Base-by-base conservation (phyloP, 2,113 vertebrate genomes). In the Pholis gunnellus region DNA sequence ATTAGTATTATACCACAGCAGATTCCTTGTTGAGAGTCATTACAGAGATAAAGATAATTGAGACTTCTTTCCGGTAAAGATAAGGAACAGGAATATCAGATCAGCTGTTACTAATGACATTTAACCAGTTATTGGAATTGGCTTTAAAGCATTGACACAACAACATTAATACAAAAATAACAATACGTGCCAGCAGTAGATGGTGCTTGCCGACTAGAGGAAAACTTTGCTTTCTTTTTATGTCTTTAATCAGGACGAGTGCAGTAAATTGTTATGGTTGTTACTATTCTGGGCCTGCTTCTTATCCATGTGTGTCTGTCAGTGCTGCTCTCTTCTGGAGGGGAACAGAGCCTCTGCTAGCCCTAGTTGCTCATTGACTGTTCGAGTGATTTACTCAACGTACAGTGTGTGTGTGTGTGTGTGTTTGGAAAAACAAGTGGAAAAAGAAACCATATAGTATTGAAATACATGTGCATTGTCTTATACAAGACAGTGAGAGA, bases 221-320 rank as follows among this genome's bases (percentile, higher is more conserved):
- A 52, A 57, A 60, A 64, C 27, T 67, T 60, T 80, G 25, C 22
- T 56, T 74, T 65, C 64, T 78, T 69, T 65, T 34, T 6, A 36
- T 52, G 59, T 46, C 71, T 78, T 63, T 72, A 86, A 85, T 82
- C 72, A 50, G 61, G 22, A 75, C 40, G 42, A 60, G 56, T 46
- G 44, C 17, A 60, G 89, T 68, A 57, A 86, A 72, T 61, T 85
- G 67, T 74, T 83, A 70, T 34, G 71, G 65, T 65, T 46, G 61
- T 72, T 87, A 48, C 89, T 94, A 91, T 92, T 92, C 52, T 78
- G 46, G 61, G 76, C 61, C 70, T 20, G 54, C 17, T 52, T 81
- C 86, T 91, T 82, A 87, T 89, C 87, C 54, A 17, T 29, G n/a
- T 25, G 70, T 52, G 52, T 76, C 70, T 88, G 83, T 89, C 86